phyloP scores from a whole-genome alignment of 2,113 vertebrate genomes.

The Empidonax alnorum region DNA sequence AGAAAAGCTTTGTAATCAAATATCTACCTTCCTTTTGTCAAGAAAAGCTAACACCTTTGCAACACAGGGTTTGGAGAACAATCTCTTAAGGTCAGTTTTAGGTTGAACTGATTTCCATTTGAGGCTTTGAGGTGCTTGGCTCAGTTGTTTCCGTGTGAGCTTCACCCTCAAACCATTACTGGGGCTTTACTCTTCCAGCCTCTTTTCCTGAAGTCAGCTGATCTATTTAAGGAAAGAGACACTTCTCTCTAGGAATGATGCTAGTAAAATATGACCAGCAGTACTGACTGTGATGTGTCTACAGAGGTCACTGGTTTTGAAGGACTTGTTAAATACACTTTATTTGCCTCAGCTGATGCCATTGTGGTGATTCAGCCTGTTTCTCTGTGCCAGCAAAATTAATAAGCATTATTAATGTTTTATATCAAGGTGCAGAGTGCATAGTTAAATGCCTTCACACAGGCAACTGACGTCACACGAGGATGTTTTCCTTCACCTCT shows the following conservation, averaged over 20 bases:
- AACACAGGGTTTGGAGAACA: not conserved
- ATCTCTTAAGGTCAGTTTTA: not conserved
- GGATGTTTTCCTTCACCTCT: slow-evolving; percentile 16
- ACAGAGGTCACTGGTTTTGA: not conserved
- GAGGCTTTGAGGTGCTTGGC: not conserved
- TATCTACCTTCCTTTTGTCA: not conserved
- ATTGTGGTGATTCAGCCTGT: not conserved
- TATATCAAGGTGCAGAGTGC: not conserved
- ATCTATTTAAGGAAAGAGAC: slow-evolving; percentile 14
- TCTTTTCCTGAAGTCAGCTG: not conserved
- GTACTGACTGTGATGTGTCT: not conserved
- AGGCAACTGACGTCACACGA: not conserved
- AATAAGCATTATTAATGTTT: not conserved
- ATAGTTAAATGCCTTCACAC: not conserved
- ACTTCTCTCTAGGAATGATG: not conserved
- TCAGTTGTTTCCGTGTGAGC: not conserved
- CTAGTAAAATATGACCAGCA: not conserved
- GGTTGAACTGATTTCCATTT: not conserved
- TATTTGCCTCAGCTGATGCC: slow-evolving; percentile 9
- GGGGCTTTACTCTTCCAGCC: not conserved
- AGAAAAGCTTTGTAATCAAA: slow-evolving; percentile 26
- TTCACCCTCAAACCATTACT: not conserved
- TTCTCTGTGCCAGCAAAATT: not conserved
- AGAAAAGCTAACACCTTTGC: not conserved
- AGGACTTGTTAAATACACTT: not conserved